Percentiles rank a stretch among this genome's conserved stretches.
phyloP scores from a whole-genome alignment of 1,140 invertebrate genomes.

The Teleopsis dalmanni region DNA sequence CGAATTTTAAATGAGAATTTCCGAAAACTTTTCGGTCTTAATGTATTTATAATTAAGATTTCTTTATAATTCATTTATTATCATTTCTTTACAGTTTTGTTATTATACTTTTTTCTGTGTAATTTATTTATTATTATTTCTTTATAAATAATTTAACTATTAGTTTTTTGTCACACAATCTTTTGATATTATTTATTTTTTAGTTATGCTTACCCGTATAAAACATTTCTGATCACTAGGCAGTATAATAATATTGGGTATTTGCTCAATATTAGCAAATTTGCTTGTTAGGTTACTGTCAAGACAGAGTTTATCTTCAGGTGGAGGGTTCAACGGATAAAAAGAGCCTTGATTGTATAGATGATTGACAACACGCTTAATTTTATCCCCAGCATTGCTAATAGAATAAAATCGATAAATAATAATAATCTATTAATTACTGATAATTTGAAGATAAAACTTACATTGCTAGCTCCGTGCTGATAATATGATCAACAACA shows the following conservation, averaged over 20 bases:
- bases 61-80: too few relatives aligned
- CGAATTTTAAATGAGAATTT: too few relatives aligned
- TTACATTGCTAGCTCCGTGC: slow-evolving; percentile 70
- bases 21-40: too few relatives aligned
- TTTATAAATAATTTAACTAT: too few relatives aligned
- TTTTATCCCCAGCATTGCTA: slow-evolving; percentile 51
- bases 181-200: background rate
- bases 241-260: slow-evolving; percentile 74
- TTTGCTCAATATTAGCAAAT: slow-evolving; percentile 56
- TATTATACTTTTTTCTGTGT: too few relatives aligned
- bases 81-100: too few relatives aligned
- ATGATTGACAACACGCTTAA: slow-evolving; percentile 65
- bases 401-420: slow-evolving; percentile 5
- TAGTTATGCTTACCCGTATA: slow-evolving; percentile 55
- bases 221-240: slow-evolving; percentile 80
- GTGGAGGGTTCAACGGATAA: slow-evolving; percentile 74
- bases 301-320: slow-evolving; percentile 53
- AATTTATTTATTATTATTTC: too few relatives aligned
- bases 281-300: slow-evolving; percentile 64
- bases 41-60: too few relatives aligned
- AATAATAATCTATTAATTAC: background rate
- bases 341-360: slow-evolving; percentile 69
- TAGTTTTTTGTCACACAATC: too few relatives aligned
- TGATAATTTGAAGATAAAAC: slow-evolving; percentile 26
- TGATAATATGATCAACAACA: slow-evolving; percentile 68